A percentile compares a stretch with the other conserved stretches of the same genome.
These are phyloP conservation scores for Strix aluco DNA, from an alignment of 2,113 vertebrate species.

Conservation along the genomic window DNA sequence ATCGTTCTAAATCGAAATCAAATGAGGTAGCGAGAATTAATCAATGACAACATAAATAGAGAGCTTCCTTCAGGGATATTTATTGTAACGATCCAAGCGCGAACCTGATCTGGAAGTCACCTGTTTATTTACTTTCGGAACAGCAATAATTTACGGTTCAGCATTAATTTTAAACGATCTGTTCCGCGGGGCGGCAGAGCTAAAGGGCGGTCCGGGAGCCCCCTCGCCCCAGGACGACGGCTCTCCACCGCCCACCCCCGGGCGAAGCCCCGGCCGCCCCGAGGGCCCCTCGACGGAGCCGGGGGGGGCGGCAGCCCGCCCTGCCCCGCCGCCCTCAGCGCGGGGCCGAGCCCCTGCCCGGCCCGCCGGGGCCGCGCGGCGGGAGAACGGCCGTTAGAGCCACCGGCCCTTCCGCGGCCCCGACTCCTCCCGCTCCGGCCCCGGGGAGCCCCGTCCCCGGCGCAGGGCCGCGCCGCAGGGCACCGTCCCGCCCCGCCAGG, in stretches of 20 bases:
- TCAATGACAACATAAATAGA: constrained; percentile 92
- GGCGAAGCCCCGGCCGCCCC: too few species aligned
- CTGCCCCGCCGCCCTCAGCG: not conserved
- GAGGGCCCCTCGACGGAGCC: not conserved
- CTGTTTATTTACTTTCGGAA: constrained; percentile 74
- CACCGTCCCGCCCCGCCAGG: not conserved
- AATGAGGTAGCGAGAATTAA: constrained; percentile 89
- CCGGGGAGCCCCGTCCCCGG: too few species aligned
- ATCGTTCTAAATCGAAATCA: constrained; percentile 91
- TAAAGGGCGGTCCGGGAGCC: not conserved
- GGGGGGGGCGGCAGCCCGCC: too few species aligned
- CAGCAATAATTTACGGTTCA: constrained; percentile 60
- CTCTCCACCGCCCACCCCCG: not conserved
- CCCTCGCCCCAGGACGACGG: too few species aligned
- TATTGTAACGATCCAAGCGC: constrained; percentile 82
- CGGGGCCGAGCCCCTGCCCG: not conserved
- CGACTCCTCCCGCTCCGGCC: not conserved
- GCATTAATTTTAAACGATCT: constrained; percentile 12
- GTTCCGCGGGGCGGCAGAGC: not conserved
- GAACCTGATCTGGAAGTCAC: constrained; percentile 75
- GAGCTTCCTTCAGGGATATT: constrained; percentile 86
- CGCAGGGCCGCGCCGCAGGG: not conserved
- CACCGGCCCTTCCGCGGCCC: not conserved
- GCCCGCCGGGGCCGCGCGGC: not conserved
- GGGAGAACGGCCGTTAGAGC: not conserved